Base-by-base conservation (phyloP, 2,797 vertebrate species). In the Oryzias dopingdopingensis region DNA sequence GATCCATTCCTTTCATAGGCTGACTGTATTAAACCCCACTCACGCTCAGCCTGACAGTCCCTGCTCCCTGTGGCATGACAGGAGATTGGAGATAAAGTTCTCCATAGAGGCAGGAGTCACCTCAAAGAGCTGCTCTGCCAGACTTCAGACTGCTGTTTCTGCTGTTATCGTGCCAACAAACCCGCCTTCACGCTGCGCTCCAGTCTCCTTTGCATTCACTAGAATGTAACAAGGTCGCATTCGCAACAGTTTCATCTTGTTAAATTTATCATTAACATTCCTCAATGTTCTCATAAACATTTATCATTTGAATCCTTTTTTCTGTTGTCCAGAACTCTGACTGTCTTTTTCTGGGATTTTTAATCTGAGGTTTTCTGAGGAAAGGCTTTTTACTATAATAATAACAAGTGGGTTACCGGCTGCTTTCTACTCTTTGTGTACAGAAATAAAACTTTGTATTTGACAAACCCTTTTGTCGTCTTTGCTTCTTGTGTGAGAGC, bases 391-490 rank as follows among this genome's bases (percentile, higher is more conserved):
- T 91, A 88, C 64, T 83, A 81, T 84, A 86, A 90, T 89, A 44
- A 53, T 57, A 90, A 89, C 76, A 66, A 87, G 79, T 81, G 81
- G 77, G 78, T 90, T 86, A 87, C 86, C 88, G 88, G 85, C 89
- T 92, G 92, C 83, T 89, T 89, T 92, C 86, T 91, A 92, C 92
- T 92, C 67, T 91, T 90, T 90, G 86, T 92, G 91, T 92, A 92
- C 88, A 92, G 86, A 90, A 91, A 90, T 90, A 88, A 90, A 89
- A 87, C 94, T 95, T 94, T 95, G 90, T 95, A 95, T 94, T 95
- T 94, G 89, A 86, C 88, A 85, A 90, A 86, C 68, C 62, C 54
- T 24, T 53, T 5, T 62, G 60, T 60, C 83, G 53, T 50, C 41
- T 76, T 42, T 63, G 56, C 20, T 50, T 65, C 67, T 52, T 61